Evolutionary conservation across 2,113 vertebrate species (phyloP), one percentile per base, ranked within the genome.

Genomic region (Zootoca vivipara): DNA sequence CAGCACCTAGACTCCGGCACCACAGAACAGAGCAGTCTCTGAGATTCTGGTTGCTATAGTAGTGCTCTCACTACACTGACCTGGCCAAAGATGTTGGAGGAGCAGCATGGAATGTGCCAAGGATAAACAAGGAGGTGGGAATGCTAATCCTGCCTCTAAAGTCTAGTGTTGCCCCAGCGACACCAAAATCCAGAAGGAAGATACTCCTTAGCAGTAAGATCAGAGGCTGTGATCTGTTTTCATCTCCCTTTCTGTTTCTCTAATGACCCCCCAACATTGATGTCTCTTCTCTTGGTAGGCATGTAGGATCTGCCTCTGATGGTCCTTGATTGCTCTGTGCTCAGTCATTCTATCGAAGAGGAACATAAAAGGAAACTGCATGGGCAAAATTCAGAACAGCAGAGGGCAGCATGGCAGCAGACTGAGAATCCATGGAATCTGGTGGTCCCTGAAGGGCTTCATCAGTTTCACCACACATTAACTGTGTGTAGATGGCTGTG

Each of bases 21-120:
- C 67, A 24, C 12, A 35, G 86, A 87, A 81, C 78, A 73, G 52
- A 80, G 78, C 28, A 15, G 58, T 33, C 58, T 88, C 75, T 77
- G 38, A 83, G 8, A 88, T 83, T 83, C 87, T 7, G 30, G 72
- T 88, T 83, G 80, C 84, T 74, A 86, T 86, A 82, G 72, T 75
- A 82, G 62, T 46, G 20, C n/a, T 83, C 38, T 40, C n/a, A 64
- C 40, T 67, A 65, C 58, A 75, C 10, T 33, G 38, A 9, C 78
- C 46, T 80, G 20, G n/a, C 33, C 42, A 75, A 20, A 75, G 38
- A 28, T 26, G 15, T 40, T 58, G 42, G 58, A 82, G 35, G 30
- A 86, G 18, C 30, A 38, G 18, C 3, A 22, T 46, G 69, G 62
- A 74, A 26, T 52, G 74, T 77, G 35, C 70, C 38, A 82, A 26